Evolutionary conservation across 2,888 invertebrate species (phyloP).

Genomic region (Lepidochrysops patricia): DNA sequence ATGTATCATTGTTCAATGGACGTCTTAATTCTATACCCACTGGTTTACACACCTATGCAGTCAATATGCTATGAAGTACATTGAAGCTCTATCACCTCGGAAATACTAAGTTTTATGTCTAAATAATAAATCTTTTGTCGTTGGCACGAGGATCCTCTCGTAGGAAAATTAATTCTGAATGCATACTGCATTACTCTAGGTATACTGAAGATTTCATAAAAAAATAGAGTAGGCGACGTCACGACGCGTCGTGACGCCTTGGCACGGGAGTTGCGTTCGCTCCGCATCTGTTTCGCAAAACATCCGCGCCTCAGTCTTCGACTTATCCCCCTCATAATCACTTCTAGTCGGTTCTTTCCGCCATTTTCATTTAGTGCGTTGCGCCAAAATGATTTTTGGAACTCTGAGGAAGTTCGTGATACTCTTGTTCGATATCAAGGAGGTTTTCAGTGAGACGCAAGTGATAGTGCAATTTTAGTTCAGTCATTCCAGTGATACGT

Average conservation of each 20-base stretch:
- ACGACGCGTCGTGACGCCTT: conserved; percentile 54
- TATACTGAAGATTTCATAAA: too few species aligned
- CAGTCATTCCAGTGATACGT: conserved; percentile 25
- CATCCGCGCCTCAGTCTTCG: conserved; percentile 63
- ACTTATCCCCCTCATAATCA: conserved; percentile 55
- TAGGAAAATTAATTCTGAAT: too few species aligned
- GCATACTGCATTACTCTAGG: too few species aligned
- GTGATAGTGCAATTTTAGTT: conserved; percentile 46
- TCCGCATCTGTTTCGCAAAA: conserved; percentile 67
- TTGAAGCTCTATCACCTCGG: too few species aligned
- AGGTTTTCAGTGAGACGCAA: conserved; percentile 67
- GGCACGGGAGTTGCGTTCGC: conserved; percentile 64
- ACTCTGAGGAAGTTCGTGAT: conserved; percentile 59
- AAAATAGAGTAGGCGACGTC: conserved; percentile 49
- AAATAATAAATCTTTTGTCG: too few species aligned
- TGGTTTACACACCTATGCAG: too few species aligned
- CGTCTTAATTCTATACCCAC: too few species aligned
- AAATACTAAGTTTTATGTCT: too few species aligned
- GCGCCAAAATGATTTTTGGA: conserved; percentile 40
- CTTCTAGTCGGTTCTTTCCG: conserved; percentile 46
- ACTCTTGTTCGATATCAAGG: conserved; percentile 61
- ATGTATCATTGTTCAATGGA: too few species aligned
- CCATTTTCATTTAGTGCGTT: conserved; percentile 36
- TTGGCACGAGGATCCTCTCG: too few species aligned
- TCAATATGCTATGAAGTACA: too few species aligned